Evolutionary conservation across 2,888 invertebrate genomes (phyloP).

Genomic region (Erebia ligea): DNA sequence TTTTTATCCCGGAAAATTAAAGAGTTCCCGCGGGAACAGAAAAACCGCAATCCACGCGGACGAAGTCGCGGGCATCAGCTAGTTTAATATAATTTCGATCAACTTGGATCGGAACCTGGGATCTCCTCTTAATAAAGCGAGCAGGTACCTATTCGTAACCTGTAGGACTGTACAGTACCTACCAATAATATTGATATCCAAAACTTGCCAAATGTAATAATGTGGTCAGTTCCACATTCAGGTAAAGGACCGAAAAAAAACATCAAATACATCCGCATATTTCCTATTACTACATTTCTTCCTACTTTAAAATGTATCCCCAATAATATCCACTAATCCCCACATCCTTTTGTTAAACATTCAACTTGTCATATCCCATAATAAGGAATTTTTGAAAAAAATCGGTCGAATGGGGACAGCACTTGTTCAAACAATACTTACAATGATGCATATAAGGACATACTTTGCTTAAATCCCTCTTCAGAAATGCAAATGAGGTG

Average conservation of each 20-base stretch:
- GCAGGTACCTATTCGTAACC: no score
- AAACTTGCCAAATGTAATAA: no score
- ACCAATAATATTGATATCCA: no score
- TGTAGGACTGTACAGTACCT: no score
- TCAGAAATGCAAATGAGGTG: constrained; percentile 36
- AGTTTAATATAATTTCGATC: no score
- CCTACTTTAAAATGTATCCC: not conserved
- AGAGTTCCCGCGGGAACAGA: no score
- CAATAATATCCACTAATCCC: constrained; percentile 29
- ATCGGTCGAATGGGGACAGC: constrained; percentile 20
- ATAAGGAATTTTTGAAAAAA: not conserved
- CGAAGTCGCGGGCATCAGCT: no score
- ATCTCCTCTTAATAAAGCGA: no score
- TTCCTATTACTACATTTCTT: not conserved
- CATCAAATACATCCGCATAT: constrained; percentile 11
- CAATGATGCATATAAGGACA: constrained; percentile 19
- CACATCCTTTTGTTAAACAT: constrained; percentile 30
- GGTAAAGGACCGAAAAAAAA: not conserved
- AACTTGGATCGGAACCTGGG: no score
- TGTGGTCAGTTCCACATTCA: no score
- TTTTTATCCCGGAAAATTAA: no score
- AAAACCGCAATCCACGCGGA: no score
- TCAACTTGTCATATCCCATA: constrained; percentile 42
- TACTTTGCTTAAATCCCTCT: constrained; percentile 33
- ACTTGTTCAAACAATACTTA: constrained; percentile 43